Percentiles rank a stretch among this genome's conserved stretches.
Conservation (phyloP, 2,113 vertebrate genomes). For the Ancistrus triradiatus region DNA sequence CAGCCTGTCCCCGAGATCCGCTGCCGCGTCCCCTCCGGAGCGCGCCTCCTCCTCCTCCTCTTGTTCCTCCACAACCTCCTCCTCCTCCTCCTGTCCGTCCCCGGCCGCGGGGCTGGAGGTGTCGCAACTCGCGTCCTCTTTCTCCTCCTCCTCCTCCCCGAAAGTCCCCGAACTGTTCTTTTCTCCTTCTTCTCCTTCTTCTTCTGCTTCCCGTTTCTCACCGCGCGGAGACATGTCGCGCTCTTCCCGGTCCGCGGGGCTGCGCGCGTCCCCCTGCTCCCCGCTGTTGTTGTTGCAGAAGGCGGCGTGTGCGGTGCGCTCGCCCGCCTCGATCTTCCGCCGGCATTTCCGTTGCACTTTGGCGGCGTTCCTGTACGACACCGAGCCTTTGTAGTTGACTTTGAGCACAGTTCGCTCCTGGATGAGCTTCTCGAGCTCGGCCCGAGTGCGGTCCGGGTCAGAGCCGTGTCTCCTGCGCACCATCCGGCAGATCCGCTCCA, state of each 20-base stretch:
- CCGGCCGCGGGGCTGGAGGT: too few species aligned
- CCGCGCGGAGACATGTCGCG: constrained; percentile 46
- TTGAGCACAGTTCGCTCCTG: constrained; percentile 83
- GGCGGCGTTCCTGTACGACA: constrained; percentile 85
- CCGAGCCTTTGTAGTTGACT: constrained; percentile 90
- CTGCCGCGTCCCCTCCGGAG: neutral
- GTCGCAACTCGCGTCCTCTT: neutral
- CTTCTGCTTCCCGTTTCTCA: constrained; percentile 40
- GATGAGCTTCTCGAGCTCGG: constrained; percentile 87
- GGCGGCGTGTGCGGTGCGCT: constrained; percentile 53
- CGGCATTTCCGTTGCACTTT: constrained; percentile 76
- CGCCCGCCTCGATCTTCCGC: constrained; percentile 62
- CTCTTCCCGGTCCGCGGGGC: constrained; percentile 63
- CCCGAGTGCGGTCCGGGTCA: constrained; percentile 83
- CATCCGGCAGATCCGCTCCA: constrained; percentile 90
- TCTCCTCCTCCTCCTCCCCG: too few species aligned
- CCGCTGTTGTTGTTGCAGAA: constrained; percentile 61
- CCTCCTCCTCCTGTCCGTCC: neutral
- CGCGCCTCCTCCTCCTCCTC: neutral
- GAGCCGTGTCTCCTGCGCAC: constrained; percentile 86
- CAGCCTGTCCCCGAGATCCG: constrained; percentile 61
- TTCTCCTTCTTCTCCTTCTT: constrained; percentile 15
- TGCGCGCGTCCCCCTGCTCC: constrained; percentile 49
- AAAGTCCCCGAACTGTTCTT: neutral
- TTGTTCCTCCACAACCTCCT: neutral